These are phyloP conservation scores for Oryctes rhinoceros DNA, from an alignment of 1,140 invertebrate species.

Conservation along the genomic window DNA sequence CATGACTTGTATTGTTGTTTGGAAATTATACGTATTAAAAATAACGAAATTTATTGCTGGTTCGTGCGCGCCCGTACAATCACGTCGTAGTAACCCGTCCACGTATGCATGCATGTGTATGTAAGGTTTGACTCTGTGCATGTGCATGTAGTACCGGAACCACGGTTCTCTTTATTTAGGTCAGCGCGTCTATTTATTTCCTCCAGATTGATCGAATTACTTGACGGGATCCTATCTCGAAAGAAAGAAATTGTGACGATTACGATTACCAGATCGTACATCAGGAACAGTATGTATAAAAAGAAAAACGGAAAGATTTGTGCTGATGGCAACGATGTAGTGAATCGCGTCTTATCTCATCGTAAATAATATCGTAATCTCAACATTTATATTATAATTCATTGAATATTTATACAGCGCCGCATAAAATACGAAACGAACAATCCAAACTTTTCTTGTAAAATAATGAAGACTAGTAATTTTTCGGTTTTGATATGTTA, in stretches of 20 bases:
- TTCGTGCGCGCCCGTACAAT: neutral
- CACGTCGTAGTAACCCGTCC: constrained; percentile 12
- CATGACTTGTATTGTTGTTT: constrained; percentile 45
- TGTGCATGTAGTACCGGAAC: constrained; percentile 20
- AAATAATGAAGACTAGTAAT: too few relatives aligned
- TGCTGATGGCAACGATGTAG: neutral
- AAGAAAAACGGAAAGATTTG: neutral
- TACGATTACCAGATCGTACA: neutral
- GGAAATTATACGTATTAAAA: constrained; percentile 42
- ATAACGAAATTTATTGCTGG: constrained; percentile 38
- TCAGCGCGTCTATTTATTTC: constrained; percentile 25
- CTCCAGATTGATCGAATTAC: constrained; percentile 12
- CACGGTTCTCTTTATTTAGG: constrained; percentile 33
- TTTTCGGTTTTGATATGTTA: too few relatives aligned
- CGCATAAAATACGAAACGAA: too few relatives aligned
- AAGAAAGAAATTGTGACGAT: neutral
- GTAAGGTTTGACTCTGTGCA: neutral
- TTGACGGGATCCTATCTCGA: neutral
- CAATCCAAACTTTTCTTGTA: too few relatives aligned
- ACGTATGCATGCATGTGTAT: constrained; percentile 10
- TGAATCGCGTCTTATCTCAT: neutral
- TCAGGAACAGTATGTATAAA: neutral
- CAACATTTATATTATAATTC: too few relatives aligned
- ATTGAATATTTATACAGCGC: too few relatives aligned
- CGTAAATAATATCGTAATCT: too few relatives aligned